Percentiles rank a stretch among this genome's conserved stretches.
Evolutionary conservation across 53 echinoderm and acorn worm genomes (phyloP).

Genomic region (Apostichopus leukothele): DNA sequence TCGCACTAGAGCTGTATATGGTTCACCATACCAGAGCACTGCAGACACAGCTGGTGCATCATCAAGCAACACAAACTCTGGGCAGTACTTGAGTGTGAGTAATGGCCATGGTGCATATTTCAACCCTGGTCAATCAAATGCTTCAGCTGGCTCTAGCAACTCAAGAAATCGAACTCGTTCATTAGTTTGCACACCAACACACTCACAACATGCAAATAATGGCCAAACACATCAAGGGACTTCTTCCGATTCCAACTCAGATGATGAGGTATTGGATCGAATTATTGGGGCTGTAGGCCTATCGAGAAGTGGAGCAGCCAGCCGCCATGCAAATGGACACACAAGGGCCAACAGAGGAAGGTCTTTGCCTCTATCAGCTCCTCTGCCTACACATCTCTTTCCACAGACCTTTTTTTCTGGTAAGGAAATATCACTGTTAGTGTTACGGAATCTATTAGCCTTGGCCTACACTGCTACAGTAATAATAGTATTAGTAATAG

Average conservation of each 20-base stretch:
- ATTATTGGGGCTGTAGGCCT: slow-evolving; percentile 59
- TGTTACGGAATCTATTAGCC: no score
- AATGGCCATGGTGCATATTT: slow-evolving; percentile 58
- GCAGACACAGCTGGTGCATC: slow-evolving; percentile 46
- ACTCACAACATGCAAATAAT: slow-evolving; percentile 71
- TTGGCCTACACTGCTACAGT: no score
- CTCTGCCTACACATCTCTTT: slow-evolving; percentile 91
- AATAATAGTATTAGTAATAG: no score
- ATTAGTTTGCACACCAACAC: slow-evolving; percentile 63
- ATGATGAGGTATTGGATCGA: slow-evolving; percentile 77
- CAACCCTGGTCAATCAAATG: slow-evolving; percentile 49
- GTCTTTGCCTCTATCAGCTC: slow-evolving; percentile 76
- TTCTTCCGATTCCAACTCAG: slow-evolving; percentile 73
- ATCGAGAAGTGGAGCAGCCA: slow-evolving; percentile 53
- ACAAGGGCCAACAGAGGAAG: slow-evolving; percentile 77
- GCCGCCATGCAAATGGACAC: slow-evolving; percentile 36
- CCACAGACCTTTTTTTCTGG: slow-evolving; percentile 69
- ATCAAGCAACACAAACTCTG: slow-evolving; percentile 38
- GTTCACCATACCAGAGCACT: slow-evolving; percentile 43
- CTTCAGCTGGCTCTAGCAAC: slow-evolving; percentile 21
- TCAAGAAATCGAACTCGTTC: slow-evolving; percentile 57
- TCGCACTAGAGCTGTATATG: slow-evolving; percentile 57
- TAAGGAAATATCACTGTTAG: background rate
- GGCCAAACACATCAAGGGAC: slow-evolving; percentile 71
- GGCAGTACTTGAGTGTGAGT: slow-evolving; percentile 37